Conservation (phyloP, 1,140 invertebrate species). For the Helicoverpa armigera region DNA sequence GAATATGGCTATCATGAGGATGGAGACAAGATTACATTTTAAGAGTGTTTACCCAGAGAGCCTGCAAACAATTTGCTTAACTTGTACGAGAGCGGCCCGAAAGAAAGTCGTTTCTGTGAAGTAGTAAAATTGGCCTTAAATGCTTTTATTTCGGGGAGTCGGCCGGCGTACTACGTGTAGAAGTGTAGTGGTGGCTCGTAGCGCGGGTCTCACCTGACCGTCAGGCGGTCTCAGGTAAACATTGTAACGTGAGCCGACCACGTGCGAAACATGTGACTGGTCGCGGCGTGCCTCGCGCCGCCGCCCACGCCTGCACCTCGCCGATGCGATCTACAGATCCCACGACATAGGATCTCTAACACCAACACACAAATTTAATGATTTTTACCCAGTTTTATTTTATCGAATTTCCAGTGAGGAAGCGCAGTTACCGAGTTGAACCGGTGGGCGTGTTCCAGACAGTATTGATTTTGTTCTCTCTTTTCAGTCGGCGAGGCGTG, state of each 20-base stretch:
- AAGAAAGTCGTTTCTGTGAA: slow-evolving; percentile 41
- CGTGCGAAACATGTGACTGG: slow-evolving; percentile 76
- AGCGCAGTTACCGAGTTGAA: slow-evolving; percentile 83
- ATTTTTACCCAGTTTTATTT: slow-evolving; percentile 84
- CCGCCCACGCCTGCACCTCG: not conserved
- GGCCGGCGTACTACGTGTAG: slow-evolving; percentile 61
- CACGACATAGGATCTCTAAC: slow-evolving; percentile 53
- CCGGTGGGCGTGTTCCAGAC: slow-evolving; percentile 83
- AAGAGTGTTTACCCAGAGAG: slow-evolving; percentile 58
- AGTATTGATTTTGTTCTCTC: slow-evolving; percentile 82
- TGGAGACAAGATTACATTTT: slow-evolving; percentile 69
- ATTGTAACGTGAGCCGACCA: slow-evolving; percentile 81
- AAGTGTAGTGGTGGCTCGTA: slow-evolving; percentile 54
- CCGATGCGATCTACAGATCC: slow-evolving; percentile 35
- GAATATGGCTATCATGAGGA: slow-evolving; percentile 72
- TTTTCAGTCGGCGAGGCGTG: slow-evolving; percentile 68
- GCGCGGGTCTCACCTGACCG: slow-evolving; percentile 79
- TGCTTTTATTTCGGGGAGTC: slow-evolving; percentile 55
- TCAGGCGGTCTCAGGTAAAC: slow-evolving; percentile 81
- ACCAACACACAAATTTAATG: slow-evolving; percentile 75
- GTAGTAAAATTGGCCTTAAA: slow-evolving; percentile 47
- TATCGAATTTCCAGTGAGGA: slow-evolving; percentile 83
- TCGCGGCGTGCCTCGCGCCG: not conserved
- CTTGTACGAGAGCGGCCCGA: slow-evolving; percentile 51
- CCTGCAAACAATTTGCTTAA: slow-evolving; percentile 67